Percentiles rank a stretch among this genome's conserved stretches.
phyloP scores from a whole-genome alignment of 2,888 invertebrate genomes.

The Ceriagrion tenellum region DNA sequence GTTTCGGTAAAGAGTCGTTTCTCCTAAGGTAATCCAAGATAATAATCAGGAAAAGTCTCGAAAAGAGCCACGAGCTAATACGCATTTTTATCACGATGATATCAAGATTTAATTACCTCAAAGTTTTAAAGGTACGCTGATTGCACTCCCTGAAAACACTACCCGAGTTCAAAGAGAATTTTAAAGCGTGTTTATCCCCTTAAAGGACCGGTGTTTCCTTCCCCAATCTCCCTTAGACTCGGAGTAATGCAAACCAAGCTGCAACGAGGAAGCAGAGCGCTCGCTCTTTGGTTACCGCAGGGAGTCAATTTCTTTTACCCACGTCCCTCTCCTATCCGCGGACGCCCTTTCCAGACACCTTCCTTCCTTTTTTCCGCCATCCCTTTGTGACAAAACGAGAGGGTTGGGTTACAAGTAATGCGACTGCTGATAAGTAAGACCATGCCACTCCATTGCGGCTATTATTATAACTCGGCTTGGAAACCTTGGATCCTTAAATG shows the following conservation, averaged over 20 bases:
- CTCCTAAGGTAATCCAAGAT: too few species aligned
- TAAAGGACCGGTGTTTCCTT: neutral
- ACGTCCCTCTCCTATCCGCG: neutral
- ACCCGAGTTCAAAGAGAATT: neutral
- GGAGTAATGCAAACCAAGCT: neutral
- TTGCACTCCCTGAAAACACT: neutral
- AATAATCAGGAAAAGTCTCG: too few species aligned
- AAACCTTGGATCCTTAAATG: neutral
- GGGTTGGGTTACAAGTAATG: slow-evolving; percentile 5
- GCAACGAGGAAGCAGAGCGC: neutral
- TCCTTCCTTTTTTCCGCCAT: neutral
- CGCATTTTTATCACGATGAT: neutral
- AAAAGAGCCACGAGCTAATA: neutral
- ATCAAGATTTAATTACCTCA: neutral
- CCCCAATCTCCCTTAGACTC: neutral
- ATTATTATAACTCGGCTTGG: neutral
- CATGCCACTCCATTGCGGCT: neutral
- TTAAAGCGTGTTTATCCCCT: neutral
- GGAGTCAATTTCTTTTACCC: neutral
- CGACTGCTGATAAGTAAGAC: slow-evolving; percentile 15
- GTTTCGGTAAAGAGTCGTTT: too few species aligned
- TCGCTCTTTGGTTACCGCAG: neutral
- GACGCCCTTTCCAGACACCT: neutral
- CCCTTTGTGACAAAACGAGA: neutral
- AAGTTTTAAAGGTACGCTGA: neutral